A percentile compares a stretch with the other conserved stretches of the same genome.
phyloP scores from a whole-genome alignment of 2,113 vertebrate species.

The Tetrao urogallus region DNA sequence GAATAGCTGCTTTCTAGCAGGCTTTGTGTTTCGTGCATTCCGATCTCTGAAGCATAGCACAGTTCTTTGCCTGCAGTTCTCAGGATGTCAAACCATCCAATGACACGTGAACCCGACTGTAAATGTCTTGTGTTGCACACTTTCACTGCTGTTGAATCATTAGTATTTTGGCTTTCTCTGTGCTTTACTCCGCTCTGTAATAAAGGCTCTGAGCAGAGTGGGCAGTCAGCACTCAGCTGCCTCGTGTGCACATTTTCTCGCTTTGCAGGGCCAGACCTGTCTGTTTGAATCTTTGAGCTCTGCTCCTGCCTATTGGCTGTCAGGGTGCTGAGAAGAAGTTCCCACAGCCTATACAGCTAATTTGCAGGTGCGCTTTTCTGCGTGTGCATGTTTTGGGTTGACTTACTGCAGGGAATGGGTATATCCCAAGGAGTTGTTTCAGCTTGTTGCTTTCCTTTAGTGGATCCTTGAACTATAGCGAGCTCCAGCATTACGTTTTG shows the following conservation, averaged over 20 bases:
- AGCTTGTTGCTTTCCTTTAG: not conserved
- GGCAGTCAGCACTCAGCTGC: not conserved
- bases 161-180: not conserved
- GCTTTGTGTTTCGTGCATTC: not conserved
- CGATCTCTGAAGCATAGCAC: not conserved
- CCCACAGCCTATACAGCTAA: not conserved
- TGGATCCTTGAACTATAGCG: not conserved
- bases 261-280: not conserved
- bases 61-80: not conserved
- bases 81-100: not conserved
- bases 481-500: not conserved
- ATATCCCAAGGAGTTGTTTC: not conserved
- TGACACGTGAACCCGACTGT: not conserved
- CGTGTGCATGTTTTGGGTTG: not conserved
- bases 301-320: not conserved
- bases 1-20: not conserved
- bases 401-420: not conserved
- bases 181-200: not conserved
- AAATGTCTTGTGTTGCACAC: not conserved
- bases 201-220: not conserved
- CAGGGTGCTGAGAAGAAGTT: not conserved
- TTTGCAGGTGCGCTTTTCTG: not conserved
- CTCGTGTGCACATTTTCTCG: not conserved
- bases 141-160: not conserved
- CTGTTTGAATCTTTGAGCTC: slow-evolving; percentile 16